Evolutionary conservation across 2,113 vertebrate genomes (phyloP).

Genomic region (Rhynchomys soricoides): DNA sequence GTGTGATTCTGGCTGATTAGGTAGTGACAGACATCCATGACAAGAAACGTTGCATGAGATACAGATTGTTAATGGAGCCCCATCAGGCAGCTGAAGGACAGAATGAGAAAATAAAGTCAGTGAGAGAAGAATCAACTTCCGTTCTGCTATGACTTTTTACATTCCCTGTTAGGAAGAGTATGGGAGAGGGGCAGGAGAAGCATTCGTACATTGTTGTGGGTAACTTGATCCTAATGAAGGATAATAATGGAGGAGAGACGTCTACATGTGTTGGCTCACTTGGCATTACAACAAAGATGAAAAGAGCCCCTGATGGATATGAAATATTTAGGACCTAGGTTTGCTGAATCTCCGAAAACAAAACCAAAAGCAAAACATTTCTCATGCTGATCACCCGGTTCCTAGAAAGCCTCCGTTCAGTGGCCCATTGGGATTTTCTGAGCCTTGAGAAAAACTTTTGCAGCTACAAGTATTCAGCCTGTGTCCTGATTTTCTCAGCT

Average conservation of each 20-base stretch:
- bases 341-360: neutral
- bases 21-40: neutral
- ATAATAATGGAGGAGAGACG: neutral
- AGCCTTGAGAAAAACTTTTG: neutral
- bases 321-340: conserved; percentile 21
- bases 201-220: neutral
- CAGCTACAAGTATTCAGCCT: neutral
- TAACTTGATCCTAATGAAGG: neutral
- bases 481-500: conserved; percentile 4
- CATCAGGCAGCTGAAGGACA: neutral
- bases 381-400: neutral
- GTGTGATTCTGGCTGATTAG: neutral
- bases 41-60: neutral
- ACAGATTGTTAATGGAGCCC: neutral
- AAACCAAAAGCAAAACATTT: neutral
- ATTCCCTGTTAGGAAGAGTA: neutral
- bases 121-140: neutral
- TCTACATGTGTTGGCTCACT: no score
- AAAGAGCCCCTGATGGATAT: neutral
- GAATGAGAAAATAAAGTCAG: neutral
- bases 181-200: neutral
- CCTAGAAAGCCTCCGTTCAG: neutral
- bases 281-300: neutral
- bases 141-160: neutral
- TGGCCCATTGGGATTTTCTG: conserved; percentile 5